Evolutionary conservation across 2,797 vertebrate species (phyloP).

Genomic region (Hoplostethus atlanticus): DNA sequence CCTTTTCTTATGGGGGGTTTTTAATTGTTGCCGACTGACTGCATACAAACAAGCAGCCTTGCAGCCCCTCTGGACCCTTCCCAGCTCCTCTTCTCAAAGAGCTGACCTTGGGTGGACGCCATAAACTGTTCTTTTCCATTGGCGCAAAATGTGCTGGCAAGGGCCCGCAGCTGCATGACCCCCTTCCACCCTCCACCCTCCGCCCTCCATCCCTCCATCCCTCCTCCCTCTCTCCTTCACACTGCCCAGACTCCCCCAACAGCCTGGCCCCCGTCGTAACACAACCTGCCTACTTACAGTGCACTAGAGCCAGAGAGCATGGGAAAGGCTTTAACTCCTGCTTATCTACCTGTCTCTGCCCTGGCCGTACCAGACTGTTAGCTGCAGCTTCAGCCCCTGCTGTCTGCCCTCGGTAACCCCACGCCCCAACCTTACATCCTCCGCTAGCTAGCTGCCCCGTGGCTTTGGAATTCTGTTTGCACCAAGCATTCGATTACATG

Average conservation of each 20-base stretch:
- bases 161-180: constrained; percentile 61
- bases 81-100: constrained; percentile 80
- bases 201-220: neutral
- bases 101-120: constrained; percentile 84
- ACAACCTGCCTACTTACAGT: constrained; percentile 58
- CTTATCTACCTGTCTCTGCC: constrained; percentile 62
- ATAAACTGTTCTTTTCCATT: constrained; percentile 83
- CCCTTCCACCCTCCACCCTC: constrained; percentile 40
- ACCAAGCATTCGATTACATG: constrained; percentile 73
- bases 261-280: constrained; percentile 49
- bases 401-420: constrained; percentile 60
- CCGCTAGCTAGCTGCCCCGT: constrained; percentile 38
- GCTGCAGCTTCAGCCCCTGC: constrained; percentile 24
- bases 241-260: constrained; percentile 36
- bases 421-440: constrained; percentile 46
- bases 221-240: constrained; percentile 45
- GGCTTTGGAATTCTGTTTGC: constrained; percentile 65
- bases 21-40: constrained; percentile 82
- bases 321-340: constrained; percentile 35
- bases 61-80: constrained; percentile 77
- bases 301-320: constrained; percentile 19
- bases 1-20: constrained; percentile 65
- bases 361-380: constrained; percentile 27
- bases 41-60: constrained; percentile 79
- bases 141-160: constrained; percentile 80